phyloP scores from a whole-genome alignment of 1,140 invertebrate genomes.

The Zaprionus kolodkinae region DNA sequence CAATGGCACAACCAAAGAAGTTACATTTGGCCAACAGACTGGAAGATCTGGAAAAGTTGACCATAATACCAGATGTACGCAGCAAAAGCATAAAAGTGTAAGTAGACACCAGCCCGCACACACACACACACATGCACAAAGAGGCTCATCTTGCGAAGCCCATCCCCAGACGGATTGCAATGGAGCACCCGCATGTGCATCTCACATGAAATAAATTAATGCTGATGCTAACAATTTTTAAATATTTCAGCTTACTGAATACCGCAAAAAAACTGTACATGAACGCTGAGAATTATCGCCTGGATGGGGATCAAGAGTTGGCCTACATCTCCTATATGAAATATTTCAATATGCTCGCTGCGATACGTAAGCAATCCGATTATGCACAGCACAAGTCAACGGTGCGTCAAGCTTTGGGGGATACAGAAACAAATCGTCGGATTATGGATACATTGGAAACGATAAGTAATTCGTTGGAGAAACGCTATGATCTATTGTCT shows the following conservation, averaged over 20 bases:
- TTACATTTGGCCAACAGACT: slow-evolving; percentile 85
- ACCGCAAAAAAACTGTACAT: slow-evolving; percentile 87
- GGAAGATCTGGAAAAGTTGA: slow-evolving; percentile 85
- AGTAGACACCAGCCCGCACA: slow-evolving; percentile 57
- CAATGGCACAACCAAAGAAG: slow-evolving; percentile 84
- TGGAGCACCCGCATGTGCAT: slow-evolving; percentile 20
- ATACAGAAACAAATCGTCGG: slow-evolving; percentile 85
- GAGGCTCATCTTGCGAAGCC: neutral
- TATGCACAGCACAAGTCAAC: slow-evolving; percentile 86
- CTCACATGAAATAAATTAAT: slow-evolving; percentile 12
- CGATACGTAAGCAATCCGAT: slow-evolving; percentile 86
- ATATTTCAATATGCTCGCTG: slow-evolving; percentile 87
- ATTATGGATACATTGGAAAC: slow-evolving; percentile 86
- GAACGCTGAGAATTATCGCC: slow-evolving; percentile 85
- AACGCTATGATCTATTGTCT: slow-evolving; percentile 85
- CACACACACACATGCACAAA: neutral
- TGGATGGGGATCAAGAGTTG: slow-evolving; percentile 88
- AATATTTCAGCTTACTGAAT: slow-evolving; percentile 80
- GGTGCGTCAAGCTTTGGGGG: slow-evolving; percentile 86
- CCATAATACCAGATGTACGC: slow-evolving; percentile 85
- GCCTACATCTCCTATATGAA: slow-evolving; percentile 90
- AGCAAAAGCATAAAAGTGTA: slow-evolving; percentile 85
- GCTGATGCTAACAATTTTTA: slow-evolving; percentile 29
- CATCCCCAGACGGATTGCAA: neutral
- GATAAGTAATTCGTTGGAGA: slow-evolving; percentile 85